Conservation (phyloP, 2,888 invertebrate species). For the Eucriotettix oculatus region DNA sequence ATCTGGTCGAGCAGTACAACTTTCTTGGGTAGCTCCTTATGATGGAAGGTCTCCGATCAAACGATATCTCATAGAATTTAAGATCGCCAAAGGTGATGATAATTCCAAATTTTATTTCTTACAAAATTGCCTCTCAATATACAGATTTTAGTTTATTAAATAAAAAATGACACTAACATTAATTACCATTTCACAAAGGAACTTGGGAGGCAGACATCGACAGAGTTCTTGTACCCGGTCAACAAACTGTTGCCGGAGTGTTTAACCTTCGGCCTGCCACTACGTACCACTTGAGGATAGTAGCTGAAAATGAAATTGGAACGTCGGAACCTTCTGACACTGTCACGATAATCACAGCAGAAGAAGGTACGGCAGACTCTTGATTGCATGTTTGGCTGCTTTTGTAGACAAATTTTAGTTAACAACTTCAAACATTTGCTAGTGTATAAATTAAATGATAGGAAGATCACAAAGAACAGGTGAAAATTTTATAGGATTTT, state of each 20-base stretch:
- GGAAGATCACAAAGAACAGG: neutral
- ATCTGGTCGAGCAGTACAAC: constrained; percentile 74
- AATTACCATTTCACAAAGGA: constrained; percentile 25
- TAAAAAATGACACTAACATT: too few species aligned
- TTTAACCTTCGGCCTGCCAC: constrained; percentile 80
- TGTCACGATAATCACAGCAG: constrained; percentile 87
- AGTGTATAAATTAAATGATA: neutral
- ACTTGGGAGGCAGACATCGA: constrained; percentile 75
- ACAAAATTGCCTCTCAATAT: neutral
- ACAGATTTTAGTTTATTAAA: neutral
- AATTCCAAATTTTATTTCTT: neutral
- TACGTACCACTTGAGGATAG: constrained; percentile 81
- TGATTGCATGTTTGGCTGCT: neutral
- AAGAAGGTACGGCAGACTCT: constrained; percentile 43
- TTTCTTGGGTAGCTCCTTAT: constrained; percentile 85
- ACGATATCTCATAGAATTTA: constrained; percentile 80
- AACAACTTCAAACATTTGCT: too few species aligned
- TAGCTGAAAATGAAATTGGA: constrained; percentile 87
- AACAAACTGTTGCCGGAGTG: constrained; percentile 76
- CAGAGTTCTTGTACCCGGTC: constrained; percentile 75
- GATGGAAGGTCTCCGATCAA: constrained; percentile 82
- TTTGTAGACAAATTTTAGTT: too few species aligned
- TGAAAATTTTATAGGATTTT: too few species aligned
- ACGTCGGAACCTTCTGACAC: constrained; percentile 84
- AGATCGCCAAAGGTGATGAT: constrained; percentile 37